Conservation (phyloP, 2,113 vertebrate genomes). For the Ictidomys tridecemlineatus region DNA sequence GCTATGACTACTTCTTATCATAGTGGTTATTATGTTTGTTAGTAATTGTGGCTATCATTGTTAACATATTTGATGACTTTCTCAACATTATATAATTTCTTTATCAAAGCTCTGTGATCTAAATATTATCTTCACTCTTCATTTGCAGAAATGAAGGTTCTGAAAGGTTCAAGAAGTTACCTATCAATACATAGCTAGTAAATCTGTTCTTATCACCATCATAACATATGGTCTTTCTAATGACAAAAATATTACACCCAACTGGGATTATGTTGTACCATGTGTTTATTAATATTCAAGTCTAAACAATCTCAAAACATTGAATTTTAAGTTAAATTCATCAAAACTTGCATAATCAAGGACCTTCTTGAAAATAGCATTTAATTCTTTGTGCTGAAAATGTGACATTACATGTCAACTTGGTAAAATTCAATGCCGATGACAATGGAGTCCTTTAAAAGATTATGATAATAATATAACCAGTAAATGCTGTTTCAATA, state of each 20-base stretch:
- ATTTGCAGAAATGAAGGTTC: not conserved
- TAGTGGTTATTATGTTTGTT: not conserved
- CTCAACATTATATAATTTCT: not conserved
- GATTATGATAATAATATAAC: not conserved
- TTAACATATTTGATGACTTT: not conserved
- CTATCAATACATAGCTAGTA: not conserved
- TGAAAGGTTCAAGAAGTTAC: not conserved
- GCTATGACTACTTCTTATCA: not conserved
- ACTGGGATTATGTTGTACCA: not conserved
- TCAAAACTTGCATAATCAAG: not conserved
- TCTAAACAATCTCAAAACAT: not conserved
- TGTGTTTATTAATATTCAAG: constrained; percentile 4
- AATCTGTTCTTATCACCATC: not conserved
- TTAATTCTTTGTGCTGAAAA: not conserved
- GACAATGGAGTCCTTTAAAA: not conserved
- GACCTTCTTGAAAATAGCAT: not conserved
- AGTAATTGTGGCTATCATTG: not conserved
- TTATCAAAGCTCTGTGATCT: not conserved
- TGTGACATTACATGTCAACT: not conserved
- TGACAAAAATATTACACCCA: not conserved
- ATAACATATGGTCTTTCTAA: not conserved
- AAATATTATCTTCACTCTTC: not conserved
- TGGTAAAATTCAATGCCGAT: constrained; percentile 8
- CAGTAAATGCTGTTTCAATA: not conserved
- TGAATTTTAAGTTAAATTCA: constrained; percentile 4